phyloP scores from a whole-genome alignment of 2,113 vertebrate species.

The Strix aluco region DNA sequence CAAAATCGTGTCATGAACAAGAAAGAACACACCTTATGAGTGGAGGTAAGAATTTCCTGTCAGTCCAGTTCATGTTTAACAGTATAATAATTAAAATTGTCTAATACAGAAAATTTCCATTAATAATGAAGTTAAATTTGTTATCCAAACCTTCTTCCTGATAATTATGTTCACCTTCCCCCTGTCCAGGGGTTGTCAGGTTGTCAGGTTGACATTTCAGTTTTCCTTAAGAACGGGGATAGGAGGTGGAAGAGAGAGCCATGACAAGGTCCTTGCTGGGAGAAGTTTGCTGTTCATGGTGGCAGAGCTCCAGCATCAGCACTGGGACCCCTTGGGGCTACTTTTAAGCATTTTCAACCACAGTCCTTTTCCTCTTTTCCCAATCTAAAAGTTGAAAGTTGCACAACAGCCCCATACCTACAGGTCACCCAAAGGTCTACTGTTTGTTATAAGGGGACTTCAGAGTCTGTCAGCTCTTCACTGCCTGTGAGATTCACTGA shows the following conservation, averaged over 20 bases:
- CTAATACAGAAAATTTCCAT: background rate
- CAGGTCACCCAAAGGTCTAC: background rate
- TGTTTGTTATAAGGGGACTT: rapidly evolving
- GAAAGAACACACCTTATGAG: background rate
- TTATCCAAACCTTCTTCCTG: background rate
- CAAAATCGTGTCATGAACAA: background rate
- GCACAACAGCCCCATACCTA: background rate
- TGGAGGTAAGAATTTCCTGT: background rate
- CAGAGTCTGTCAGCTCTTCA: background rate
- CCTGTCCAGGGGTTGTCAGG: rapidly evolving
- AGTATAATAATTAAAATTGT: background rate
- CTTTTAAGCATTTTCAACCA: background rate
- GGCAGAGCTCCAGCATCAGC: background rate
- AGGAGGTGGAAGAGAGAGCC: background rate
- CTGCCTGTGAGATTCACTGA: background rate
- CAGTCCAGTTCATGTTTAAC: background rate
- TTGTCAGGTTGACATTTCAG: background rate
- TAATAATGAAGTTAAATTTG: background rate
- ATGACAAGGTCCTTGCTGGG: background rate
- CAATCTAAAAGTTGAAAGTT: background rate
- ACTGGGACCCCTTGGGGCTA: rapidly evolving
- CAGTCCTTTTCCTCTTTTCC: background rate
- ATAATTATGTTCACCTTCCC: background rate
- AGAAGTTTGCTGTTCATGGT: background rate
- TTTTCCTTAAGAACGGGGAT: background rate